Conservation (phyloP, 2,113 vertebrate species). For the Lontra canadensis region DNA sequence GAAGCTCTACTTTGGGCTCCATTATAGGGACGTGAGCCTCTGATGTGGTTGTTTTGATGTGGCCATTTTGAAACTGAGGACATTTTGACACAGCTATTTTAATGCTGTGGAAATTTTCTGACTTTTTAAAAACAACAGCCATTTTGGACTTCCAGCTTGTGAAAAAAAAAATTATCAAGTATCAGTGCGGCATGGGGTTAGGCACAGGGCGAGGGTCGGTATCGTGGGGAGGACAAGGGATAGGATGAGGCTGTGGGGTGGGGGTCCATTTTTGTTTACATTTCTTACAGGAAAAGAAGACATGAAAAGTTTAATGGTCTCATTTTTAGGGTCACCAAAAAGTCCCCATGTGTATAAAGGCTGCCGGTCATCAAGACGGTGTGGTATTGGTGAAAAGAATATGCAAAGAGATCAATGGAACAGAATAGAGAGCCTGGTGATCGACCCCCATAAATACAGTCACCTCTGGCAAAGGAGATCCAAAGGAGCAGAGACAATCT, state of each 20-base stretch:
- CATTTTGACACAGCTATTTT: conserved; percentile 53
- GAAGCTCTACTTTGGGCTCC: not conserved
- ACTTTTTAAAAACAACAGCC: conserved; percentile 16
- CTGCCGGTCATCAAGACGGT: not conserved
- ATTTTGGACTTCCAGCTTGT: conserved; percentile 25
- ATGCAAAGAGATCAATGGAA: not conserved
- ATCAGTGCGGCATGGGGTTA: rapidly evolving
- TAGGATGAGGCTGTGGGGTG: not conserved
- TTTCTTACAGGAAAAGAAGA: not conserved
- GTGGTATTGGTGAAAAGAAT: not conserved
- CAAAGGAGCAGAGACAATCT: rapidly evolving
- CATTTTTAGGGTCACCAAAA: not conserved
- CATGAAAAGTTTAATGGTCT: not conserved
- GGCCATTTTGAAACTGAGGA: conserved; percentile 48
- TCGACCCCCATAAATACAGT: not conserved
- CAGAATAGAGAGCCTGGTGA: not conserved
- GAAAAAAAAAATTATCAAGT: not conserved
- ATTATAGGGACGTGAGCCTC: not conserved
- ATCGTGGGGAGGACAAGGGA: not conserved
- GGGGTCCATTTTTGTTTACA: not conserved
- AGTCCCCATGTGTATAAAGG: not conserved
- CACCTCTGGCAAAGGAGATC: not conserved
- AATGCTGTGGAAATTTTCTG: conserved; percentile 45
- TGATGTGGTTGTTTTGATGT: conserved; percentile 63
- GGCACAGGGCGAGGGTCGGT: not conserved